Base-by-base conservation (phyloP, 2,113 vertebrate genomes). In the Ondatra zibethicus region DNA sequence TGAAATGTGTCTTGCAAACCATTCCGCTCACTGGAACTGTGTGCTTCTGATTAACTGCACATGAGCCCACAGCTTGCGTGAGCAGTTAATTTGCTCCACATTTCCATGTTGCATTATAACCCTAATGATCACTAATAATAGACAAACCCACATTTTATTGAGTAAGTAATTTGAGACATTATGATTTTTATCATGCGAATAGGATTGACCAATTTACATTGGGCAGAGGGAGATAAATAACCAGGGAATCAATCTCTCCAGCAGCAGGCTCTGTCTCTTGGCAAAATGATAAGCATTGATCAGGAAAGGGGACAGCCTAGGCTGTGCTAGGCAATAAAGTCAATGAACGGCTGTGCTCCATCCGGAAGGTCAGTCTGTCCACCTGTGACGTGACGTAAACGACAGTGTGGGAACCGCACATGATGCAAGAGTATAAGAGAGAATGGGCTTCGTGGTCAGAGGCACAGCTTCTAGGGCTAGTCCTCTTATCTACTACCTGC, bases 91-190 rank as follows among this genome's bases (percentile, higher is more conserved):
- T 98, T 98, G 98, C 98, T 98, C 98, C 98, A 98, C 98, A 99
- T 98, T 98, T 98, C 98, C 98, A 98, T 97, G 98, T 98, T 98
- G 98, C 96, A 98, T 99, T 99, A 98, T 99, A 99, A 98, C 98
- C 95, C 98, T 99, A 99, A 99, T 98, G 98, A 99, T 99, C 98
- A 98, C 98, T 99, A 99, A 99, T 99, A 99, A 99, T 98, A 98
- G 98, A 98, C 98, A 99, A 99, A 98, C 98, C 98, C 99, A 98
- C 98, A 98, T 98, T 99, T 99, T 99, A 99, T 99, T 98, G 98
- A 99, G 98, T 98, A 98, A 98, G 99, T 99, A 98, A 99, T 98
- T 98, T 98, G 98, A 98, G 98, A 98, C 98, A 98, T 98, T 98
- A 98, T 96, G 98, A 98, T 98, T 98, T 98, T 98, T 98, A 98